Conservation (phyloP, 2,797 vertebrate genomes). For the Myotis pilosus region DNA sequence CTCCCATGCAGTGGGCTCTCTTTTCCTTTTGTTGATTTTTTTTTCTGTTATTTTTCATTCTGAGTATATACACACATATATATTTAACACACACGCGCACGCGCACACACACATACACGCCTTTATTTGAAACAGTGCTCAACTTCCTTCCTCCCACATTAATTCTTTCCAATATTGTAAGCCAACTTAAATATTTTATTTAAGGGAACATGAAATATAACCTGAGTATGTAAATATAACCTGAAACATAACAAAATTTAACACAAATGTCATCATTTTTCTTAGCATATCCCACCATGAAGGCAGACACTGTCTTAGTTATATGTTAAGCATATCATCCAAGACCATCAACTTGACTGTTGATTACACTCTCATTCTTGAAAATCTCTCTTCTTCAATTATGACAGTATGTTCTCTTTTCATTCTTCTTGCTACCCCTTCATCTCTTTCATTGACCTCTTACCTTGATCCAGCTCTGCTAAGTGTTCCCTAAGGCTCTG, state of each 20-base stretch:
- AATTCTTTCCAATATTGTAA: conserved; percentile 38
- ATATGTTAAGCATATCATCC: background rate
- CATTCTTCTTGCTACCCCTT: background rate
- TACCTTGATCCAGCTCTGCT: background rate
- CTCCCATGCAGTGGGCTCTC: too few species aligned
- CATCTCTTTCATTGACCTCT: background rate
- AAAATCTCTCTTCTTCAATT: background rate
- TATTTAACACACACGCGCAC: background rate
- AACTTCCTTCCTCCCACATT: conserved; percentile 7
- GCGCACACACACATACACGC: background rate
- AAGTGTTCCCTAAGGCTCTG: background rate
- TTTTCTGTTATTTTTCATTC: background rate
- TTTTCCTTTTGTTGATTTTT: too few species aligned
- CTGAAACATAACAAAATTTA: background rate
- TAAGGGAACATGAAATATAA: conserved; percentile 23
- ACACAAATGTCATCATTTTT: background rate
- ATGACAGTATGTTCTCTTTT: background rate
- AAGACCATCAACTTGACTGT: background rate
- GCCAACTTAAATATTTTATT: conserved; percentile 50
- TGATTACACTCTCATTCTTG: background rate
- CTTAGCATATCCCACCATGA: background rate
- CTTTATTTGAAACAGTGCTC: conserved; percentile 45
- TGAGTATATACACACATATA: background rate
- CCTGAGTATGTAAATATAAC: background rate
- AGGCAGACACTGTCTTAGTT: background rate